Conservation (phyloP, 2,113 vertebrate genomes). For the Brienomyrus longianalis region DNA sequence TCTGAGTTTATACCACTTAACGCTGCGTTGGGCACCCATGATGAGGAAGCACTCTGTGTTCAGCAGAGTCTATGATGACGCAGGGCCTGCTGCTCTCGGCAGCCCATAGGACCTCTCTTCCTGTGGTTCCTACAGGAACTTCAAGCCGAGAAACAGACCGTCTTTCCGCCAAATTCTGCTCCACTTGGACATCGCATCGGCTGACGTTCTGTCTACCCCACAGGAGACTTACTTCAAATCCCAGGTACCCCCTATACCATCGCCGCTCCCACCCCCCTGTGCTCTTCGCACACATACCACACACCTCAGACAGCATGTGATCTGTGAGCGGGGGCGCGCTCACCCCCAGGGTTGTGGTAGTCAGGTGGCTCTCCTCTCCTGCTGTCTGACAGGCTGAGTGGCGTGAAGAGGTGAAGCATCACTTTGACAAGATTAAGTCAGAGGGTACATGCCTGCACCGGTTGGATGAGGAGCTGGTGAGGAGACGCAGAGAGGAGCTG, state of each 20-base stretch:
- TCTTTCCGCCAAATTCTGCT: constrained; percentile 95
- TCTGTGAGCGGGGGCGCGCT: not conserved
- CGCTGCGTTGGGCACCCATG: not conserved
- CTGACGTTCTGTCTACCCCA: constrained; percentile 86
- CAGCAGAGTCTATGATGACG: not conserved
- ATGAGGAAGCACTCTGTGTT: not conserved
- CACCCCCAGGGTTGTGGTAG: not conserved
- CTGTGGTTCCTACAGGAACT: constrained; percentile 67
- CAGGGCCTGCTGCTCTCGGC: not conserved
- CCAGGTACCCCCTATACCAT: constrained; percentile 55
- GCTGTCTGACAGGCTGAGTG: constrained; percentile 73
- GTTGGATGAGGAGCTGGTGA: constrained; percentile 89
- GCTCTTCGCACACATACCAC: not conserved
- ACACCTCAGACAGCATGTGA: not conserved
- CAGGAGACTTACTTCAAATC: constrained; percentile 96
- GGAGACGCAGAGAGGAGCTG: constrained; percentile 84
- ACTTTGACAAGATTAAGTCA: constrained; percentile 96
- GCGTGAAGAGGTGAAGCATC: constrained; percentile 88
- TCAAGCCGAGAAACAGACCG: constrained; percentile 86
- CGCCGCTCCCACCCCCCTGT: not conserved
- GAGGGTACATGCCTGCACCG: constrained; percentile 91
- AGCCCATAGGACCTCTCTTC: not conserved
- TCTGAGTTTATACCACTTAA: not conserved
- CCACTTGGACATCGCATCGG: constrained; percentile 90
- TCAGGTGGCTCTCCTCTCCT: not conserved